Percentiles rank a stretch among this genome's conserved stretches.
Evolutionary conservation across 2,797 vertebrate species (phyloP).

Genomic region (Zalophus californianus): DNA sequence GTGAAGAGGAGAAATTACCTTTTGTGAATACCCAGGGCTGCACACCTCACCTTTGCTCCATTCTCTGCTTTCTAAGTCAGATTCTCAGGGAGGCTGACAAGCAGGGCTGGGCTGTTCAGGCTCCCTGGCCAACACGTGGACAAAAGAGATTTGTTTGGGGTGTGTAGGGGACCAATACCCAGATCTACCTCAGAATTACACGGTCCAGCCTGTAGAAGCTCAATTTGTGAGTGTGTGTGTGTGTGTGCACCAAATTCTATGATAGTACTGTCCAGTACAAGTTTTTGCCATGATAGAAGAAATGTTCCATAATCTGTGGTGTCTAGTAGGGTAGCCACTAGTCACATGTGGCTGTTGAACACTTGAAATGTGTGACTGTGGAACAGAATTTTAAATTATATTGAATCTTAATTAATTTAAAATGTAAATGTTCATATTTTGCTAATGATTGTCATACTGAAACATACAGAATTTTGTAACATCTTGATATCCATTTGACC

Average conservation of each 20-base stretch:
- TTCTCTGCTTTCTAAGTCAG: not conserved
- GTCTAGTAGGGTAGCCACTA: not conserved
- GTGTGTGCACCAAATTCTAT: not conserved
- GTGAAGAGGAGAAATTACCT: not conserved
- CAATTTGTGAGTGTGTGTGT: not conserved
- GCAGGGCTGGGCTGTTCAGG: not conserved
- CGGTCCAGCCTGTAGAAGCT: not conserved
- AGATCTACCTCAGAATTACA: not conserved
- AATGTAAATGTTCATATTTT: not conserved
- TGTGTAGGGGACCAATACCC: too few species aligned
- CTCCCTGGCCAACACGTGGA: not conserved
- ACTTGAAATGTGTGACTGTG: not conserved
- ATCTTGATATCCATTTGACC: not conserved
- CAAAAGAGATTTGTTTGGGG: not conserved
- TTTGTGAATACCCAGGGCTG: not conserved
- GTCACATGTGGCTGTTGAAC: not conserved
- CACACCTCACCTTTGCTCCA: not conserved
- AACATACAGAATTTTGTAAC: not conserved
- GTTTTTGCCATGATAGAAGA: not conserved
- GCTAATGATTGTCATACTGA: not conserved
- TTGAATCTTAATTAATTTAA: constrained; percentile 7
- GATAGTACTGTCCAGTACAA: not conserved
- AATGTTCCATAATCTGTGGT: not conserved
- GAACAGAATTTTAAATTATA: not conserved
- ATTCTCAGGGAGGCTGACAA: not conserved